Conservation (phyloP, 2,797 vertebrate genomes). For the Nannoperca obscura region DNA sequence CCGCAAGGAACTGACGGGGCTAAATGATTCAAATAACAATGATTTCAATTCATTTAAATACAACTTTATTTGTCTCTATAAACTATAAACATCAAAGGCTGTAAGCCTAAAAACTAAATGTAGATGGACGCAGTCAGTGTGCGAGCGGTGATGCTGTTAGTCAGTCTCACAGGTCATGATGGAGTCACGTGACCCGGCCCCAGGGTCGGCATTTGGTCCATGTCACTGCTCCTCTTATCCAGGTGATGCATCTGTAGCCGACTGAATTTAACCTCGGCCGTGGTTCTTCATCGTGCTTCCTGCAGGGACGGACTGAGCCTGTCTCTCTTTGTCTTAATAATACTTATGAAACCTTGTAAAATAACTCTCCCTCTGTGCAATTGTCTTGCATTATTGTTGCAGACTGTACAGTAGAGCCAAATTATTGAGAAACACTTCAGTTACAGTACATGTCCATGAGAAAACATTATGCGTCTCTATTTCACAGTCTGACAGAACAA, state of each 20-base stretch:
- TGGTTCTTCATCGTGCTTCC: conserved; percentile 9
- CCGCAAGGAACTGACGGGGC: neutral
- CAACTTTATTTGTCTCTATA: neutral
- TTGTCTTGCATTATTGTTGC: conserved; percentile 1
- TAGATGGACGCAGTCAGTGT: conserved; percentile 10
- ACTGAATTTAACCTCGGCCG: conserved; percentile 26
- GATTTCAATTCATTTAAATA: neutral
- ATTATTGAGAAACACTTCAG: neutral
- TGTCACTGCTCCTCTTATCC: conserved; percentile 48
- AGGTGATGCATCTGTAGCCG: conserved; percentile 43
- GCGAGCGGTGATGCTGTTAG: conserved; percentile 20
- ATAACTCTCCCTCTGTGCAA: conserved; percentile 3
- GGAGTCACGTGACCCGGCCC: conserved; percentile 60
- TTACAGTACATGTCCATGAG: neutral
- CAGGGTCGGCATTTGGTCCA: conserved; percentile 35
- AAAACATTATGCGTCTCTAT: neutral
- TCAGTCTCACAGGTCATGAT: conserved; percentile 41
- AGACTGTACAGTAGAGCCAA: neutral
- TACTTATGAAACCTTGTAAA: neutral
- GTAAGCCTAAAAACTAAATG: neutral
- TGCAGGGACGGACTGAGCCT: neutral
- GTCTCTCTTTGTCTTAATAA: neutral
- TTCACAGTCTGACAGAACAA: neutral
- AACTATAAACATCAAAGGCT: neutral
- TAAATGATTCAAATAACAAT: neutral